Evolutionary conservation across 2,113 vertebrate species (phyloP).

Genomic region (Mesitornis unicolor): DNA sequence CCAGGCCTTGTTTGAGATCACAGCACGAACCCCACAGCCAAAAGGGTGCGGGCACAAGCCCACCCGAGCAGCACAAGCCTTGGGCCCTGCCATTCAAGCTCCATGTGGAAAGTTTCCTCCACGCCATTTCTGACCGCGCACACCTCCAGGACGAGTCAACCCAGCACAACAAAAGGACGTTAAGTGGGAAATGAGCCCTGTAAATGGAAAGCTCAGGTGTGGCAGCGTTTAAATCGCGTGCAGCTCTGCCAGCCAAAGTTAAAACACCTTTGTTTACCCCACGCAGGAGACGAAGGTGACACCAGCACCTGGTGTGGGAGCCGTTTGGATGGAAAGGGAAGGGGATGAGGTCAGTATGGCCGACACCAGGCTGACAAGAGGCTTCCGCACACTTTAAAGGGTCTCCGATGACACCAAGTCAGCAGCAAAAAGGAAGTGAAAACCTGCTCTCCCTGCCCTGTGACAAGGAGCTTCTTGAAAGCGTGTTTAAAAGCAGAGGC

Average conservation of each 20-base stretch:
- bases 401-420: neutral
- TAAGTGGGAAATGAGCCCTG: neutral
- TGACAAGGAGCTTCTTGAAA: neutral
- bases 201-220: neutral
- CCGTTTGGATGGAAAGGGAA: neutral
- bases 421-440: neutral
- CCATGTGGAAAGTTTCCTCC: neutral
- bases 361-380: neutral
- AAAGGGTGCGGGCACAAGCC: neutral
- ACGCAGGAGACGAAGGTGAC: neutral
- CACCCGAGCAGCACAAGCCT: neutral
- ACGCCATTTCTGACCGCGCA: rapidly evolving
- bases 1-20: neutral
- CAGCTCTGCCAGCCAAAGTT: neutral
- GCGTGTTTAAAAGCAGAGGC: neutral
- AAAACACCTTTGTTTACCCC: neutral
- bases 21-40: neutral
- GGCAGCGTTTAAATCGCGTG: neutral
- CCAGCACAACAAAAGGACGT: neutral
- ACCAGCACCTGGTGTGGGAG: too few relatives aligned
- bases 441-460: neutral
- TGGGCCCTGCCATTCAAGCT: neutral
- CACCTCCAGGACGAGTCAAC: neutral
- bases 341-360: rapidly evolving
- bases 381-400: rapidly evolving